A percentile compares a stretch with the other conserved stretches of the same genome.
Conservation (phyloP, 2,888 invertebrate species). For the Drosophila mettleri region DNA sequence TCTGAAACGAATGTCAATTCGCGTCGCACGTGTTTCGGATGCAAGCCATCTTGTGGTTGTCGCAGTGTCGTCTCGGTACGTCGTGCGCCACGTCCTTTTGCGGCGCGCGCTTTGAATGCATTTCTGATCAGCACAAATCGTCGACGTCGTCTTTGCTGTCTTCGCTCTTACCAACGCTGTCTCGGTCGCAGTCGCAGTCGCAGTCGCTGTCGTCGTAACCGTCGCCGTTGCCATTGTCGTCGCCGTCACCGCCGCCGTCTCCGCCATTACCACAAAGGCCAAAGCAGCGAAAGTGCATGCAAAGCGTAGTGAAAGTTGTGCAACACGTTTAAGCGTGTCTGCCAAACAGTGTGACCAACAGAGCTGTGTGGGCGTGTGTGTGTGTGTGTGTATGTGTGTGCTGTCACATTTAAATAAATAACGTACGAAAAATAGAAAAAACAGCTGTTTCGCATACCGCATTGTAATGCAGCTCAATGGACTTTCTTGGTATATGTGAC, state of each 20-base stretch:
- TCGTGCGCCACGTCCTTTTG: conserved; percentile 28
- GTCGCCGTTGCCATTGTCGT: not conserved
- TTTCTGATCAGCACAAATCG: conserved; percentile 48
- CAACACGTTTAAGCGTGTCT: conserved; percentile 15
- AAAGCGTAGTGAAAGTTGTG: conserved; percentile 57
- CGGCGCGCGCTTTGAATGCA: conserved; percentile 49
- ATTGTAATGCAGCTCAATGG: not conserved
- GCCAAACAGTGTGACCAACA: conserved; percentile 28
- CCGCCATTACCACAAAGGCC: conserved; percentile 7
- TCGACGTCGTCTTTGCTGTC: not conserved
- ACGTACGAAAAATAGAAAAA: conserved; percentile 2
- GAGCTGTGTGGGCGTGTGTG: conserved; percentile 7
- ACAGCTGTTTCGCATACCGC: conserved; percentile 14
- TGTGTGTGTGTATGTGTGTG: conserved; percentile 5
- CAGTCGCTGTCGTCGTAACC: not conserved
- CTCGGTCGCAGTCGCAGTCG: conserved; percentile 1
- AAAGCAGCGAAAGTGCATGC: conserved; percentile 51
- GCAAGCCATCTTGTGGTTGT: conserved; percentile 25
- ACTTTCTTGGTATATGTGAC: conserved; percentile 5
- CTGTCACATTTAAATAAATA: conserved; percentile 15
- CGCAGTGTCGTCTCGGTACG: conserved; percentile 23
- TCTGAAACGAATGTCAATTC: conserved; percentile 59
- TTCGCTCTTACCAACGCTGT: not conserved
- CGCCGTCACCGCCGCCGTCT: not conserved
- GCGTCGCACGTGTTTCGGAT: conserved; percentile 65